Base-by-base conservation (phyloP, 2,113 vertebrate species). In the Lampris incognitus region DNA sequence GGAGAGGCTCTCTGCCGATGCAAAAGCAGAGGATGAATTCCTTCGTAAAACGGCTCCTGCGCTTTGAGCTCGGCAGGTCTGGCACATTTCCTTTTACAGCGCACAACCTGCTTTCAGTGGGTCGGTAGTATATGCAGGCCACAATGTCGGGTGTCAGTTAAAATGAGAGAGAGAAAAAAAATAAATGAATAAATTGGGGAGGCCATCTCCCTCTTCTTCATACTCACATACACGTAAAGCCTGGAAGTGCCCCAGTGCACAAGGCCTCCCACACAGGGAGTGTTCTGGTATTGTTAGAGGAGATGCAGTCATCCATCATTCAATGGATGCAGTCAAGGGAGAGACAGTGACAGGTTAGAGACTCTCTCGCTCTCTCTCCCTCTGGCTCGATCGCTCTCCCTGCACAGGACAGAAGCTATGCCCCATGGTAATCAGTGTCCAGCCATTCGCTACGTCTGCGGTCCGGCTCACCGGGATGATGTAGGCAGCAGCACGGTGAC, bases 221-320 rank as follows among this genome's bases (percentile, higher is more conserved):
- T 42, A 46, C 6, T 1, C 52, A 52, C 46, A 40, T 48, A 60
- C 65, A 49, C 50, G 50, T 41, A 36, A 68, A 39, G 64, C 79
- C 76, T 68, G 68, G 66, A 61, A 49, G 68, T 79, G 70, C 44
- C 60, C 69, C 80, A 5, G 58, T 66, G 73, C 54, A 62, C 59
- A 62, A 88, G 80, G 82, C 79, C 72, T 77, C 78, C 76, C 74
- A 75, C 85, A 76, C 49, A 66, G 76, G 82, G 81, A 78, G 77
- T 71, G 81, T 81, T 82, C 83, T 13, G 76, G 78, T 85, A 75
- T 88, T 87, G 86, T 91, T 86, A 72, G 85, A 71, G 84, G 70
- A 67, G 78, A 82, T 87, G 79, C 72, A 76, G 85, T 90, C 84
- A 90, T 93, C 86, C 88, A 91, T 92, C 92, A 92, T 72, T 57